A percentile compares a stretch with the other conserved stretches of the same genome.
Conservation (phyloP, 2,888 invertebrate genomes). For the Hypercompe scribonia region DNA sequence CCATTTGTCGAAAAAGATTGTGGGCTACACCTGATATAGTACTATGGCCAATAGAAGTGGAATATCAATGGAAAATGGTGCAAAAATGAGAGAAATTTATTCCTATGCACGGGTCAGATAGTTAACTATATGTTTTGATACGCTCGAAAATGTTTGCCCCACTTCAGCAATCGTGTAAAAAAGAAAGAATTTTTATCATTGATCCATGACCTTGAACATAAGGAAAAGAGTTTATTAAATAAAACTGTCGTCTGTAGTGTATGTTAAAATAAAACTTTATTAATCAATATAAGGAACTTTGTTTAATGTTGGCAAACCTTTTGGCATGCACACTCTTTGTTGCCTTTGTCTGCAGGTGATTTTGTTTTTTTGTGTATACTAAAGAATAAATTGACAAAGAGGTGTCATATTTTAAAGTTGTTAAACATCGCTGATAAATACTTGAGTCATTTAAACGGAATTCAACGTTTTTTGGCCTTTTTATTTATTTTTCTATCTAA, state of each 20-base stretch:
- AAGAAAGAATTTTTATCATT: not conserved
- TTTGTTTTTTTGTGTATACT: not conserved
- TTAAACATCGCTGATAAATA: not conserved
- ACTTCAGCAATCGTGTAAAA: not conserved
- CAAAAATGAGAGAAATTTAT: too few species aligned
- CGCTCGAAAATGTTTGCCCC: not conserved
- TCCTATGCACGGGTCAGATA: too few species aligned
- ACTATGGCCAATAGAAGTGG: too few species aligned
- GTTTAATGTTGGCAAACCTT: not conserved
- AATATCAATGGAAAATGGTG: too few species aligned
- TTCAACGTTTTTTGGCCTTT: not conserved
- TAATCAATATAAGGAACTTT: not conserved
- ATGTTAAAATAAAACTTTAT: not conserved
- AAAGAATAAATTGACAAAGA: not conserved
- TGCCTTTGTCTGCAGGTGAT: not conserved
- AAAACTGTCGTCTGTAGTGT: not conserved
- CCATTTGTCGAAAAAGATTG: too few species aligned
- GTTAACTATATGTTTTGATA: too few species aligned
- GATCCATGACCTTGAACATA: not conserved
- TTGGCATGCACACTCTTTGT: not conserved
- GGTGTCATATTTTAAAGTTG: not conserved
- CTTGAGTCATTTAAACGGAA: not conserved
- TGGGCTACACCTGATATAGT: too few species aligned
- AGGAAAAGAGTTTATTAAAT: constrained; percentile 2
- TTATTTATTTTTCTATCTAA: not conserved